Percentiles rank a stretch among this genome's conserved stretches.
These are phyloP conservation scores for Idaea straminata DNA, from an alignment of 2,888 invertebrate species.

Conservation along the genomic window DNA sequence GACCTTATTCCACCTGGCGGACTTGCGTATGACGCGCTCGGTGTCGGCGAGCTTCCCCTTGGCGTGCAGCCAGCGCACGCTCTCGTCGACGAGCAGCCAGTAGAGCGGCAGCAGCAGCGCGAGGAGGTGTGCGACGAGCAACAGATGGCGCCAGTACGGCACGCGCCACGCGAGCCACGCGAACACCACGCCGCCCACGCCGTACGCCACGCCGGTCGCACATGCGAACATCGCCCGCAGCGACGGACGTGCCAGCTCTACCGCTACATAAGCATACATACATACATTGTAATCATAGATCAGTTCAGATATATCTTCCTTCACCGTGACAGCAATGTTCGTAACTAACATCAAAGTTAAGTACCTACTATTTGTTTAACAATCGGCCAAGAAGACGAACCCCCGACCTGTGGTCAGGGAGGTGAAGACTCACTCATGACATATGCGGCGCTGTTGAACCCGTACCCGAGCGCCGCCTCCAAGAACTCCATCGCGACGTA, in stretches of 20 bases:
- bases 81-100: constrained; percentile 85
- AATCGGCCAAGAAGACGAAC: neutral
- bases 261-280: constrained; percentile 39
- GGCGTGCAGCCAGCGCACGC: constrained; percentile 87
- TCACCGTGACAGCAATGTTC: neutral
- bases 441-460: constrained; percentile 78
- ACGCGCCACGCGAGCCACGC: constrained; percentile 63
- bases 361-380: too few species aligned
- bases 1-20: constrained; percentile 83
- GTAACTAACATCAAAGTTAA: too few species aligned
- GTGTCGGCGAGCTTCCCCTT: constrained; percentile 80
- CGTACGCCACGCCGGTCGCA: constrained; percentile 66
- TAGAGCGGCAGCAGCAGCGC: constrained; percentile 84
- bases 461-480: constrained; percentile 78
- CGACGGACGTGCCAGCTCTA: constrained; percentile 63
- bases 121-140: constrained; percentile 83
- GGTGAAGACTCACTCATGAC: constrained; percentile 55
- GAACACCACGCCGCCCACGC: constrained; percentile 78
- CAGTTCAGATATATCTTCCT: neutral
- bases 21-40: constrained; percentile 78
- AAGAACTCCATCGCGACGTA: constrained; percentile 79
- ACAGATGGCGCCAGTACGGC: constrained; percentile 84
- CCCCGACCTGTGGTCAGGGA: too few species aligned
- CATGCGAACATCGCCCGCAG: constrained; percentile 64
- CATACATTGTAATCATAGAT: neutral